Conservation (phyloP, 2,888 invertebrate genomes). For the Ellobium chinense region DNA sequence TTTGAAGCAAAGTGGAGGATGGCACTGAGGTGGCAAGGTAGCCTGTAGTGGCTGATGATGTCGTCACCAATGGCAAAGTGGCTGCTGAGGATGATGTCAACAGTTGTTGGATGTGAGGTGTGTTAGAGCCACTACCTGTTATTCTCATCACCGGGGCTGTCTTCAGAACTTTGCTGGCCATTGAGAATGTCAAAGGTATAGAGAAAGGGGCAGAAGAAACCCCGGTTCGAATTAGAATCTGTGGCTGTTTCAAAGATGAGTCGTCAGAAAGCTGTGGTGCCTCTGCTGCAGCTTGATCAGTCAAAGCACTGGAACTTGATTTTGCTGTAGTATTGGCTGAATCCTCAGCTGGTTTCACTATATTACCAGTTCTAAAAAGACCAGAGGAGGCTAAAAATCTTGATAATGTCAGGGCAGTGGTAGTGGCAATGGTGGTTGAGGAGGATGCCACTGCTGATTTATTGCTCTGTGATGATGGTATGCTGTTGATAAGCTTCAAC, state of each 20-base stretch:
- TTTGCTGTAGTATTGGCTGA: not conserved
- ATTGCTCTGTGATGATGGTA: not conserved
- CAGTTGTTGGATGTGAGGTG: slow-evolving; percentile 75
- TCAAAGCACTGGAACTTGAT: not conserved
- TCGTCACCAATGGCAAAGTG: not conserved
- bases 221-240: slow-evolving; percentile 37
- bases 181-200: slow-evolving; percentile 46
- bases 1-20: not conserved
- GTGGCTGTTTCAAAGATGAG: slow-evolving; percentile 27
- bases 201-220: slow-evolving; percentile 40
- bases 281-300: not conserved
- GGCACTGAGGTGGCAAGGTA: not conserved
- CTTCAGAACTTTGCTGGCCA: slow-evolving; percentile 41
- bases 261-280: not conserved
- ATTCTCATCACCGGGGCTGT: slow-evolving; percentile 32
- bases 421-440: not conserved
- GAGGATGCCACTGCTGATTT: not conserved
- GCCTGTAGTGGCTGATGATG: not conserved
- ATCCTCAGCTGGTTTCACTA: slow-evolving; percentile 12
- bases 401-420: slow-evolving; percentile 31
- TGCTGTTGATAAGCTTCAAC: not conserved
- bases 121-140: not conserved
- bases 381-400: slow-evolving; percentile 36
- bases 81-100: slow-evolving; percentile 52
- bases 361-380: slow-evolving; percentile 12